Conservation (phyloP, 2,888 invertebrate species). For the Lepeophtheirus nordmannii region DNA sequence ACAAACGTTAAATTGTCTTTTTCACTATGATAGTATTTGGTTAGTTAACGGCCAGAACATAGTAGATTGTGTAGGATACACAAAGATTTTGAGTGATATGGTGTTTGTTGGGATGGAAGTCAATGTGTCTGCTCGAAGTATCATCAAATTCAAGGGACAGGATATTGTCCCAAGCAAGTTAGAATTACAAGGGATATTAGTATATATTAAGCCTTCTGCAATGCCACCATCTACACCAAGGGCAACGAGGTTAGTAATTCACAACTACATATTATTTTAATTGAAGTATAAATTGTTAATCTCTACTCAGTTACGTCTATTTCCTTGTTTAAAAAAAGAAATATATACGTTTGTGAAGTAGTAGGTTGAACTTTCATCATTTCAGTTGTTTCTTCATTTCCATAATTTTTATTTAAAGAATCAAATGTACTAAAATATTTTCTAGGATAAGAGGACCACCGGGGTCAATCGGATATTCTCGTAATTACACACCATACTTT, state of each 20-base stretch:
- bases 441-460: background rate
- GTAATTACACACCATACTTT: background rate
- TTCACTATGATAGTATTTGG: conserved; percentile 3
- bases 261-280: too few species aligned
- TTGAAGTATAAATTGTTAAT: too few species aligned
- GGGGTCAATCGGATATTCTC: background rate
- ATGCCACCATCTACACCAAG: background rate
- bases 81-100: background rate
- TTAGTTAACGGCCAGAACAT: background rate
- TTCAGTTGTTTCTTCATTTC: too few species aligned
- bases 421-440: background rate
- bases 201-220: conserved; percentile 2
- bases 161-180: background rate
- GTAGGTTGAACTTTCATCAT: too few species aligned
- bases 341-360: too few species aligned
- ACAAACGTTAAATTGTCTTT: background rate
- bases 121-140: conserved; percentile 9
- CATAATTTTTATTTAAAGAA: too few species aligned
- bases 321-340: too few species aligned
- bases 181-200: conserved; percentile 11
- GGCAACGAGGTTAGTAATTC: background rate
- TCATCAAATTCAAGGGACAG: conserved; percentile 8
- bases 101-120: conserved; percentile 3
- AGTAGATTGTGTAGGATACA: background rate
- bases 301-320: too few species aligned